phyloP scores from a whole-genome alignment of 2,888 invertebrate genomes.

The Lepidonotus clava region DNA sequence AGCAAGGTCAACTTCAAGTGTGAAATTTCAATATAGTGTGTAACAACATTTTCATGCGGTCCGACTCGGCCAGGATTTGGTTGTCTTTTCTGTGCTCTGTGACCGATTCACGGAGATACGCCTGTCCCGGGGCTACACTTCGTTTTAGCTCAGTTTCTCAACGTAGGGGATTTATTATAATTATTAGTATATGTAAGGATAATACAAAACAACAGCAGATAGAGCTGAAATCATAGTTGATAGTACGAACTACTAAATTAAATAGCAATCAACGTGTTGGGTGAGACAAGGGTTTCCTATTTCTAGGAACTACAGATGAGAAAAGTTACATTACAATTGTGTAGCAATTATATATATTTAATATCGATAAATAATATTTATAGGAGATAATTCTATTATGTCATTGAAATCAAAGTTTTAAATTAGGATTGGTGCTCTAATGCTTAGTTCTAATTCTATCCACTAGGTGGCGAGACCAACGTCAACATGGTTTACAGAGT shows the following conservation, averaged over 20 bases:
- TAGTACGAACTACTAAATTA: background rate
- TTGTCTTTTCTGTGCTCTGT: background rate
- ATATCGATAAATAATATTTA: too few relatives aligned
- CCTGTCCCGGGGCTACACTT: slow-evolving; percentile 2
- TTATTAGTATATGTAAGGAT: background rate
- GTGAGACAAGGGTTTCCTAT: too few relatives aligned
- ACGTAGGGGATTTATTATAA: too few relatives aligned
- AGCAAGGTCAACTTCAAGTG: slow-evolving; percentile 28
- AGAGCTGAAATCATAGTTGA: too few relatives aligned
- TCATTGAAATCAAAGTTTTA: too few relatives aligned
- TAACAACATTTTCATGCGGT: background rate
- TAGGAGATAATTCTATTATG: too few relatives aligned
- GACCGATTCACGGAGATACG: background rate
- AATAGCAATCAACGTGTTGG: too few relatives aligned
- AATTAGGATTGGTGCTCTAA: too few relatives aligned
- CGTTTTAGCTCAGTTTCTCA: background rate
- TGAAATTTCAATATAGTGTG: background rate
- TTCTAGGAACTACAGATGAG: too few relatives aligned
- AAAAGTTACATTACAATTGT: too few relatives aligned
- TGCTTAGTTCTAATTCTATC: background rate
- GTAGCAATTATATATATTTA: too few relatives aligned
- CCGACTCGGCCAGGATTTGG: background rate
- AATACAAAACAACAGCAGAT: background rate
- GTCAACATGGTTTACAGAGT: background rate
- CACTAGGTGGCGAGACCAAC: background rate